phyloP scores from a whole-genome alignment of 2,797 vertebrate species.

The Paguma larvata region DNA sequence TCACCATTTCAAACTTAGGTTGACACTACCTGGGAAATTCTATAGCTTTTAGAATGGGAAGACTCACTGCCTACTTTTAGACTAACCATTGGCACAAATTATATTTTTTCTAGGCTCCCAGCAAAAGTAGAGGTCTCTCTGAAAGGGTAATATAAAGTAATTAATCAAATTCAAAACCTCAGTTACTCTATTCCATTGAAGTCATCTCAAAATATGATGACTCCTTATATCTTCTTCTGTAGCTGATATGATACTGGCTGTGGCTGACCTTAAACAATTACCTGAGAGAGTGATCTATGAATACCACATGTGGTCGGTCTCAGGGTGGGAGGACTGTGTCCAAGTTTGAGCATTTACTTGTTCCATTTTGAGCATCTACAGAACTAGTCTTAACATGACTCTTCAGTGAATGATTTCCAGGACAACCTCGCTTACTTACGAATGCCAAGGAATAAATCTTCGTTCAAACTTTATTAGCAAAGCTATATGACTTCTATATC shows the following conservation, averaged over 20 bases:
- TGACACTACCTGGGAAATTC: background rate
- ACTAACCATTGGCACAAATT: background rate
- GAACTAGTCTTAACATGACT: background rate
- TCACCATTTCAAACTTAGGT: background rate
- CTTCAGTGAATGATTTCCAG: slow-evolving; percentile 12
- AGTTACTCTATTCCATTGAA: background rate
- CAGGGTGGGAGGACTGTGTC: background rate
- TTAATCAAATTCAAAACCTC: slow-evolving; percentile 68
- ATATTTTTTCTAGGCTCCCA: background rate
- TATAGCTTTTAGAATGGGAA: background rate
- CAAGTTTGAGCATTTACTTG: slow-evolving; percentile 21
- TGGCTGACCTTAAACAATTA: slow-evolving; percentile 18
- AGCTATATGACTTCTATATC: slow-evolving; percentile 10
- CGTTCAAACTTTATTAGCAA: background rate
- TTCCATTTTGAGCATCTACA: slow-evolving; percentile 35
- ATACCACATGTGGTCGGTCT: background rate
- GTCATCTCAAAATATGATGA: slow-evolving; percentile 45
- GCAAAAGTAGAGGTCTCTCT: slow-evolving; percentile 50
- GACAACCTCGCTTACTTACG: background rate
- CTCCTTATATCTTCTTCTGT: slow-evolving; percentile 22
- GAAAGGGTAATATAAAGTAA: slow-evolving; percentile 54
- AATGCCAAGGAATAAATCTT: slow-evolving; percentile 31
- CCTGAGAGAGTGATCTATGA: background rate
- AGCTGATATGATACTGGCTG: background rate
- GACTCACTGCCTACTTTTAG: slow-evolving; percentile 21